Evolutionary conservation across 1,140 invertebrate species (phyloP), one percentile per base, ranked within the genome.

Genomic region (Acromyrmex heyeri): DNA sequence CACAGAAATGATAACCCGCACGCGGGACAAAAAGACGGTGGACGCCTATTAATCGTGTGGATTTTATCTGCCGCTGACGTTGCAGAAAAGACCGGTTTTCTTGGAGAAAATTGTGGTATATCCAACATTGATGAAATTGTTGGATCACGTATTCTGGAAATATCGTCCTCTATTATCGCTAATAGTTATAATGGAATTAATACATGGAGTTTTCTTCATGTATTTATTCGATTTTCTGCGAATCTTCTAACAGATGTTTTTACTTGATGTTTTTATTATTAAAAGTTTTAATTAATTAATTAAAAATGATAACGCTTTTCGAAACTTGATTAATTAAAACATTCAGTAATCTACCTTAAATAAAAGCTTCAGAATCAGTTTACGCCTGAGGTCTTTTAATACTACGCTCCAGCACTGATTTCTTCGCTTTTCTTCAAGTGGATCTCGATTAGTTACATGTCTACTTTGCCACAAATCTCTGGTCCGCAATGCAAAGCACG

Each of bases 11-110:
- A 91, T 89, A 90, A 88, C 88, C 78, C 50, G 73, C 62, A 50
- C 18, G 57, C 65, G 73, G 81, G 44, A 85, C 77, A 90, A 90
- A 92, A 78, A 75, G 77, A 64, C 62, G 67, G 6, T 55, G 61
- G 83, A 50, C 57, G 59, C 62, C 87, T 92, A 92, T 92, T 92
- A 92, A 92, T 92, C 86, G 86, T 86, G 73, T 64, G 85, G 87
- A 91, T 90, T 93, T 91, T 89, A 91, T 92, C 86, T 88, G 75
- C 86, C 65, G 86, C 72, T 65, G 72, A 90, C 88, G 81, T 76
- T 86, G 85, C 78, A 55, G 61, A 72, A 83, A 27, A 62, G 55
- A 48, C 7, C 14, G 38, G 64, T 12, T 61, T 67, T 1, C 67
- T 65, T 30, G 14, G 3, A 64, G 48, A 48, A 48, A 65, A 27